These are phyloP conservation scores for Phenganax subtilis DNA, from an alignment of 92 coral and sea anemone species.

Conservation along the genomic window DNA sequence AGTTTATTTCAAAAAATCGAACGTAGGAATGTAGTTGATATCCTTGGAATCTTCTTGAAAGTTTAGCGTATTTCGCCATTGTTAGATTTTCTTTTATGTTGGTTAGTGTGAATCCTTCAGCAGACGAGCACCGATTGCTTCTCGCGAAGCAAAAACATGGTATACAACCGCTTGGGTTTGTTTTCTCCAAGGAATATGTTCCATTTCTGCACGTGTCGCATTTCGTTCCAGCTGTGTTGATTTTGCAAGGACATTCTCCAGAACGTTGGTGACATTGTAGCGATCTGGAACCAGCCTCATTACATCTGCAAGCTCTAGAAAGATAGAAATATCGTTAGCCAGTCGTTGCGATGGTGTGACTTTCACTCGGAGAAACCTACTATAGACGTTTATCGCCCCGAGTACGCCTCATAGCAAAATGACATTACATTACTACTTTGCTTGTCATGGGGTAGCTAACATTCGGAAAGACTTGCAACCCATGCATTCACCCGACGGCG, in stretches of 20 bases:
- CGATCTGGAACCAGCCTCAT: conserved; percentile 67
- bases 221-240: conserved; percentile 67
- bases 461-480: no score
- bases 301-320: conserved; percentile 74
- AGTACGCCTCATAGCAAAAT: no score
- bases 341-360: neutral
- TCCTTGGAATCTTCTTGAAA: conserved; percentile 40
- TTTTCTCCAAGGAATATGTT: conserved; percentile 62
- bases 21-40: conserved; percentile 64
- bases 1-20: conserved; percentile 47
- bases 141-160: conserved; percentile 91
- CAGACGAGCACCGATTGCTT: conserved; percentile 64
- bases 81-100: conserved; percentile 34
- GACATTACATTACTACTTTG: no score
- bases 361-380: no score
- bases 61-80: conserved; percentile 2
- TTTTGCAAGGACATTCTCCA: conserved; percentile 75
- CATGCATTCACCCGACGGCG: no score
- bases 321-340: neutral
- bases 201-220: conserved; percentile 65
- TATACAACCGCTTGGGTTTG: conserved; percentile 86
- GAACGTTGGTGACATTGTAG: conserved; percentile 69
- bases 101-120: conserved; percentile 52
- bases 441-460: no score
- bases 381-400: no score